Percentiles rank a stretch among this genome's conserved stretches.
Evolutionary conservation across 30 jellyfish, hydroid and myxozoan species (phyloP).

Genomic region (Rhopilema esculentum): DNA sequence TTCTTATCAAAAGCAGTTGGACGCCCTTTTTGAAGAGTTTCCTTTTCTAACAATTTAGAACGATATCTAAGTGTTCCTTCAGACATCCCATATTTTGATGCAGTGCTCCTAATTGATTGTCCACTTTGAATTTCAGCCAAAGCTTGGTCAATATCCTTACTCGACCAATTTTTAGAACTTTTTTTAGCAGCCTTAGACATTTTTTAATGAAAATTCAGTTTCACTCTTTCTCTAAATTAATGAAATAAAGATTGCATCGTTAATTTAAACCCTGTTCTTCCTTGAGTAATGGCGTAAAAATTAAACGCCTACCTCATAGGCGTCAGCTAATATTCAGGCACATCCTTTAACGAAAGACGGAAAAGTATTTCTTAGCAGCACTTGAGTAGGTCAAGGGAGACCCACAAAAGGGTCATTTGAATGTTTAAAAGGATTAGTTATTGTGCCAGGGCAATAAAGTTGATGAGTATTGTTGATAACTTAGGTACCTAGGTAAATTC

Average conservation of each 20-base stretch:
- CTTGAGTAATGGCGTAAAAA: neutral
- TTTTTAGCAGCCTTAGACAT: conserved; percentile 5
- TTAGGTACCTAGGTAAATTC: neutral
- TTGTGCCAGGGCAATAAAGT: neutral
- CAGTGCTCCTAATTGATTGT: conserved; percentile 4
- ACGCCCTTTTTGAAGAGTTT: neutral
- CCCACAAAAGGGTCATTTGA: conserved; percentile 10
- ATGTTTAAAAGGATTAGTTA: conserved; percentile 11
- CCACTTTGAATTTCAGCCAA: conserved; percentile 12
- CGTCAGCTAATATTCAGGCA: neutral
- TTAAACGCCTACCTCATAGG: conserved; percentile 1
- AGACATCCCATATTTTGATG: conserved; percentile 20
- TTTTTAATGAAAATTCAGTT: neutral
- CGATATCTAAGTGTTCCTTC: too few species aligned
- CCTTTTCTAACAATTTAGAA: too few species aligned
- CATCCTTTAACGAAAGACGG: neutral
- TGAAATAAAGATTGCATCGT: conserved; percentile 12
- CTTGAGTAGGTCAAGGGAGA: too few species aligned
- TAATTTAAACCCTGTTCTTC: conserved; percentile 3
- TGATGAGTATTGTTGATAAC: neutral
- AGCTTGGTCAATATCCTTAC: conserved; percentile 6
- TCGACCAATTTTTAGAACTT: neutral
- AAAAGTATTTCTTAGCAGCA: neutral
- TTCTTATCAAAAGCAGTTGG: too few species aligned
- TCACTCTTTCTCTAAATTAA: neutral